Conservation (phyloP, 23 tunicate genomes). For the Ascidia mentula region DNA sequence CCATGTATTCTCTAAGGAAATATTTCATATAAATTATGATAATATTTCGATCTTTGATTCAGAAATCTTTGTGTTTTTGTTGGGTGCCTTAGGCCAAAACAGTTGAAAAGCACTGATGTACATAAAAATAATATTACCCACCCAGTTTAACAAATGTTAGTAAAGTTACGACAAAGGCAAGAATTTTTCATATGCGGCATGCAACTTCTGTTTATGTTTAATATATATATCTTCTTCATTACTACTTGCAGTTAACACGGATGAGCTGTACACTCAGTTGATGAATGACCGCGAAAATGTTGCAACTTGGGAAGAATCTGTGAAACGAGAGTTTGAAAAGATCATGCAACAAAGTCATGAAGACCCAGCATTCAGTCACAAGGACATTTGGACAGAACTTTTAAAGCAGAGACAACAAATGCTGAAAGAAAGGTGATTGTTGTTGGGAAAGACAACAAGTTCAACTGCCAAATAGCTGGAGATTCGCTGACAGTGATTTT, state of each 20-base stretch:
- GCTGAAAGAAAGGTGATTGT: neutral
- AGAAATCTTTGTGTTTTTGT: neutral
- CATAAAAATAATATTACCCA: too few relatives aligned
- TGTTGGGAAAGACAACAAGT: too few relatives aligned
- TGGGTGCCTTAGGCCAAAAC: neutral
- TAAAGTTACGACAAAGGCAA: too few relatives aligned
- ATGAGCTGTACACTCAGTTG: neutral
- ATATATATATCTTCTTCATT: too few relatives aligned
- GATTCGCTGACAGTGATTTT: too few relatives aligned
- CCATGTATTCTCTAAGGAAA: too few relatives aligned
- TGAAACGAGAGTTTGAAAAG: neutral
- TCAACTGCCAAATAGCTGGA: too few relatives aligned
- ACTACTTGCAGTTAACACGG: neutral
- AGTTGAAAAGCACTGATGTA: too few relatives aligned
- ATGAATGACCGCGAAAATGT: neutral
- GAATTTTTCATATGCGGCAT: too few relatives aligned
- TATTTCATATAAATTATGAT: too few relatives aligned
- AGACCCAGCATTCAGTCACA: neutral
- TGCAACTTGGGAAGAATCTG: neutral
- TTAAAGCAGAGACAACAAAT: neutral
- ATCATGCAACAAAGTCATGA: neutral
- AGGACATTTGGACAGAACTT: neutral
- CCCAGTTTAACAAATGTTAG: too few relatives aligned
- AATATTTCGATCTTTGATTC: neutral
- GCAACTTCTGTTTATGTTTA: too few relatives aligned